Conservation (phyloP, 1,140 invertebrate species). For the Agrilus planipennis region DNA sequence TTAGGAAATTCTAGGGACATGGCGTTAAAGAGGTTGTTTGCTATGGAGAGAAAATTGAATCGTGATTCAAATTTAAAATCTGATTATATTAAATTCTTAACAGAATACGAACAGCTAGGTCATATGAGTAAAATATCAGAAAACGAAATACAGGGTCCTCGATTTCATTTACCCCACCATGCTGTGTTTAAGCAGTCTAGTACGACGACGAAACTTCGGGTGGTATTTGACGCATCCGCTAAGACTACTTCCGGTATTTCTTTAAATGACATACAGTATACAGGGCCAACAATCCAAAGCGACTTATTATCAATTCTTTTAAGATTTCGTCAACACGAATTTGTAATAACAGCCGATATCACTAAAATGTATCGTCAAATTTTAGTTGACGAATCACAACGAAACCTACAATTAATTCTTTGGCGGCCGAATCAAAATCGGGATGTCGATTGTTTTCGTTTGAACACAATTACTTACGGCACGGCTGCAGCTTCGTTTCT, state of each 20-base stretch:
- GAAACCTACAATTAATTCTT: constrained; percentile 31
- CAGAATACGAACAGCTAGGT: no score
- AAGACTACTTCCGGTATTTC: constrained; percentile 18
- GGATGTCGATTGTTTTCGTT: no score
- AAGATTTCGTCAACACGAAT: constrained; percentile 26
- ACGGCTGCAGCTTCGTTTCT: no score
- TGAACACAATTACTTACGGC: no score
- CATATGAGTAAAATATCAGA: constrained; percentile 7
- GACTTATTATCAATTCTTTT: constrained; percentile 13
- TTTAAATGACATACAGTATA: constrained; percentile 20
- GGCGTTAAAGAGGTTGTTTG: constrained; percentile 10
- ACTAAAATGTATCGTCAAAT: constrained; percentile 34
- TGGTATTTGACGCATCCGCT: constrained; percentile 27
- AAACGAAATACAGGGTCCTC: constrained; percentile 3
- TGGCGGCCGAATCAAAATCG: constrained; percentile 29
- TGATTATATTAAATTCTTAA: no score
- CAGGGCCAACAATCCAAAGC: constrained; percentile 17
- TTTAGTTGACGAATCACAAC: constrained; percentile 20
- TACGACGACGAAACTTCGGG: constrained; percentile 22
- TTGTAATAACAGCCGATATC: constrained; percentile 25
- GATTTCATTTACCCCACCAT: constrained; percentile 32
- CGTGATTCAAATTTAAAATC: no score
- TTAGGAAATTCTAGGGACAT: constrained; percentile 10
- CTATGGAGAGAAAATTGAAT: no score
- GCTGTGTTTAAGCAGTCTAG: constrained; percentile 21